Base-by-base conservation (phyloP, 1,140 invertebrate genomes). In the Oryctes rhinoceros region DNA sequence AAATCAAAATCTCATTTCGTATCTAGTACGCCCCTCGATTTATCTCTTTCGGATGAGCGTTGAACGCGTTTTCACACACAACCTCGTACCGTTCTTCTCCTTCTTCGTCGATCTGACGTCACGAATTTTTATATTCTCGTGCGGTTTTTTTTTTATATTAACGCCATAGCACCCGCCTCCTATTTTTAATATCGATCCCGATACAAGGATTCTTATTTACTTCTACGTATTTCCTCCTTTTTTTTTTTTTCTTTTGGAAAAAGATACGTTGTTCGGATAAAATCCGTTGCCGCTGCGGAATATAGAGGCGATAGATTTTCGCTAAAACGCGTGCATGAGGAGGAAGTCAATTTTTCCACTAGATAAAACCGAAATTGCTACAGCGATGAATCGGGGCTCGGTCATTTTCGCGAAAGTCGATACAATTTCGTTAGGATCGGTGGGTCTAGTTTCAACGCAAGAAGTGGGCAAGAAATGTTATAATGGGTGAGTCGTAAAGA, bases 1-100 rank as follows among this genome's bases (percentile, higher is more conserved):
- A 71, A 80, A 80, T 80, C 79, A 80, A 80, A 80, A 80, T 80
- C 79, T 74, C 67, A 80, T 80, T 80, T 74, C 74, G 74, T 80
- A 80, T 80, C 79, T 80, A 39, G 44, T 80, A 76, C 79, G 79
- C 79, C 79, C 79, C 79, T 80, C 79, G 79, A 80, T 80, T 76
- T 80, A 80, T 80, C 79, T 80, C 79, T 37, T 71, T 71, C 18
- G 65, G 53, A 59, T 59, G 53, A 59, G 53, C 15, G 53, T 18
- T 59, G 53, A 59, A 59, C 53, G 53, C 53, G 53, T 59, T 30
- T 30, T 59, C 53, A 59, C 53, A 59, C 53, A 59, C 15, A 6
- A 18, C 53, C 15, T 59, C 53, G 5, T 7, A 44, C 39, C 39
- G 5, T 18, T 18, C 53, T n/a, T 59, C 15, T 4, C 53, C 53